phyloP scores from a whole-genome alignment of 2,797 vertebrate genomes.

The Pipistrellus kuhlii region DNA sequence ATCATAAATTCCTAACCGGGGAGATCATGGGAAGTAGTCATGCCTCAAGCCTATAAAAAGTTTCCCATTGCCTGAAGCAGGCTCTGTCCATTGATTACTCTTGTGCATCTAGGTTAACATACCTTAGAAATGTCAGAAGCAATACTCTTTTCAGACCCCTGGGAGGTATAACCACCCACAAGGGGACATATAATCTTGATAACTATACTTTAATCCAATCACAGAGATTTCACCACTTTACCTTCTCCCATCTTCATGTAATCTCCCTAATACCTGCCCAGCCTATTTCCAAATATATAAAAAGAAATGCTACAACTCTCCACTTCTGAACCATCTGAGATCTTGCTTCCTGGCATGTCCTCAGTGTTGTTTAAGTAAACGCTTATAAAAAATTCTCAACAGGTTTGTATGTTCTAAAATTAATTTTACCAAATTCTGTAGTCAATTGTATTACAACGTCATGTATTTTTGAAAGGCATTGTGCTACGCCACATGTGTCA shows the following conservation, averaged over 20 bases:
- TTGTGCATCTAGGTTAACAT: background rate
- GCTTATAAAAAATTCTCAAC: background rate
- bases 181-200: background rate
- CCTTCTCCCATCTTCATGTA: background rate
- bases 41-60: background rate
- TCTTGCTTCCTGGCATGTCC: background rate
- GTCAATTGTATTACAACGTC: background rate
- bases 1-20: background rate
- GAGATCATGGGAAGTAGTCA: background rate
- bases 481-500: too few relatives aligned
- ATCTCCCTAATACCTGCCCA: background rate
- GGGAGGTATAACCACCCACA: background rate
- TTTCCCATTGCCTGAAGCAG: background rate
- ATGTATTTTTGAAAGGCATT: background rate
- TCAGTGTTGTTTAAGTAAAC: background rate
- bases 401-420: background rate
- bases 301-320: background rate
- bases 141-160: background rate
- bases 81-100: background rate
- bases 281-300: background rate
- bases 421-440: background rate
- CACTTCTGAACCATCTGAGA: background rate
- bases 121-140: background rate
- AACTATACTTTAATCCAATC: background rate
- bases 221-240: background rate